These are phyloP conservation scores for Carabus problematicus DNA, from an alignment of 2,888 invertebrate genomes.

Conservation along the genomic window DNA sequence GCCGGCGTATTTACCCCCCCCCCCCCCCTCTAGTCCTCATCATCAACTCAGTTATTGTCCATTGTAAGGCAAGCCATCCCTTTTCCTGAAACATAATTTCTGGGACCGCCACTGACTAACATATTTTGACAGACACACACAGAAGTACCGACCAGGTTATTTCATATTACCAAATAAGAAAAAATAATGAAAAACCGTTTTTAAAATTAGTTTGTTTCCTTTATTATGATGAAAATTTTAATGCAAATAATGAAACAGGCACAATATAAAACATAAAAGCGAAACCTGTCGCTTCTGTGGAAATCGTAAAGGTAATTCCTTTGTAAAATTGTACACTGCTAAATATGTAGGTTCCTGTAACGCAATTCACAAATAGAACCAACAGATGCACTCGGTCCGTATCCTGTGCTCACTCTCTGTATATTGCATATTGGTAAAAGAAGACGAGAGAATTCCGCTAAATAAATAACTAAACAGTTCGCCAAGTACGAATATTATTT, in stretches of 20 bases:
- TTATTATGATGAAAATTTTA: conserved; percentile 41
- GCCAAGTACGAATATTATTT: too few species aligned
- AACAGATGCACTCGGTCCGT: neutral
- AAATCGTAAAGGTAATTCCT: conserved; percentile 27
- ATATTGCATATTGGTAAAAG: too few species aligned
- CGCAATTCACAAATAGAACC: neutral
- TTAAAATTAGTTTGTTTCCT: conserved; percentile 38
- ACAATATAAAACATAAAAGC: conserved; percentile 23
- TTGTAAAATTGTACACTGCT: conserved; percentile 33
- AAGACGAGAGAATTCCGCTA: too few species aligned
- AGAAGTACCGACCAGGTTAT: conserved; percentile 18
- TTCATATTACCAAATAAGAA: conserved; percentile 20
- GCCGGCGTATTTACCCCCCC: too few species aligned
- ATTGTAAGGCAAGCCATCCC: too few species aligned
- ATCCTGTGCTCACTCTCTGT: too few species aligned
- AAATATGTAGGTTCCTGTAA: conserved; percentile 24
- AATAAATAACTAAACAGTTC: too few species aligned
- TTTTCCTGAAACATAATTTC: too few species aligned
- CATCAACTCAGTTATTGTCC: too few species aligned
- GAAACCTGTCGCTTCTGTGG: conserved; percentile 17
- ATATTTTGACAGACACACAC: conserved; percentile 35
- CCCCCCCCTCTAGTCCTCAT: too few species aligned
- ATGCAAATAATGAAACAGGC: conserved; percentile 22
- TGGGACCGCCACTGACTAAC: neutral
- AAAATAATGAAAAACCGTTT: conserved; percentile 23